Evolutionary conservation across 2,888 invertebrate species (phyloP).

Genomic region (Apamea anceps): DNA sequence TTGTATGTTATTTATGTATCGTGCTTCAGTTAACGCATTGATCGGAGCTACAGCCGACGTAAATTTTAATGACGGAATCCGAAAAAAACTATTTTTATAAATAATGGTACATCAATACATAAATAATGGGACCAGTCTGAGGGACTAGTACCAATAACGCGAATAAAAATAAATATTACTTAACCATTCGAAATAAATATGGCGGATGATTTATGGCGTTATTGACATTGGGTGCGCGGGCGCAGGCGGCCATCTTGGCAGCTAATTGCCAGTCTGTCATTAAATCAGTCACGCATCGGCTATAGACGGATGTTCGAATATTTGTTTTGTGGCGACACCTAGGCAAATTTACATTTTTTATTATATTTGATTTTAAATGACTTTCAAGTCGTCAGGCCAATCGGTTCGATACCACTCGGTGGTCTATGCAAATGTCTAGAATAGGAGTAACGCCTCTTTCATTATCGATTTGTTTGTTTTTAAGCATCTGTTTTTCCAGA

Average conservation of each 20-base stretch:
- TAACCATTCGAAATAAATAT: constrained; percentile 85
- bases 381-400: constrained; percentile 59
- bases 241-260: constrained; percentile 86
- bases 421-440: constrained; percentile 60
- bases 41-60: constrained; percentile 52
- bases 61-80: constrained; percentile 60
- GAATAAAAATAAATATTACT: constrained; percentile 80
- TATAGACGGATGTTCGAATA: constrained; percentile 70
- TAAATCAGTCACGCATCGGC: constrained; percentile 84
- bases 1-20: constrained; percentile 64
- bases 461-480: constrained; percentile 53
- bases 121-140: constrained; percentile 66
- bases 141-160: constrained; percentile 69
- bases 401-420: constrained; percentile 37
- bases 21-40: constrained; percentile 57
- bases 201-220: constrained; percentile 87
- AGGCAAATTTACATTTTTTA: constrained; percentile 65
- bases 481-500: constrained; percentile 26
- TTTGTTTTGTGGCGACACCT: constrained; percentile 70
- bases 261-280: constrained; percentile 86
- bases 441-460: constrained; percentile 60
- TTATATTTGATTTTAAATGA: constrained; percentile 50
- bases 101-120: constrained; percentile 57
- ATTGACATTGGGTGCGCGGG: constrained; percentile 86
- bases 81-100: constrained; percentile 57